phyloP scores from a whole-genome alignment of 2,113 vertebrate genomes.

The Nerophis ophidion region DNA sequence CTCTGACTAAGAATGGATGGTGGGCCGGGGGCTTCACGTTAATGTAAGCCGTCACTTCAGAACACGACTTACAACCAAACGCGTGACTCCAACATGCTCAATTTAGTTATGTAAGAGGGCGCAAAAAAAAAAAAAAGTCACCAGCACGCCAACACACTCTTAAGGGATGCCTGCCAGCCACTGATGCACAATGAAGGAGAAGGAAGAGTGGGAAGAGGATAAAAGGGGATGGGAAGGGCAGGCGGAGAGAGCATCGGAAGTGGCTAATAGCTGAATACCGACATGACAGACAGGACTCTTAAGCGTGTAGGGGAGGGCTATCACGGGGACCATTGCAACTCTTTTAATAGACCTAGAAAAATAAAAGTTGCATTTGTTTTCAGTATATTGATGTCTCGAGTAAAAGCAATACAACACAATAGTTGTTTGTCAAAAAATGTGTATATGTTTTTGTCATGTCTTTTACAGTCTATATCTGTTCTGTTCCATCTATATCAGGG shows the following conservation, averaged over 20 bases:
- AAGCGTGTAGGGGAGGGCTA: neutral
- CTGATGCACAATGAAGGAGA: slow-evolving; percentile 47
- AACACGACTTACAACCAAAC: slow-evolving; percentile 50
- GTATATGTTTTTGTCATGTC: no score
- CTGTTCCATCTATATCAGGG: no score
- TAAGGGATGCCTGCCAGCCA: slow-evolving; percentile 49
- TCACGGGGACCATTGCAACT: neutral
- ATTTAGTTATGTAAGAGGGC: slow-evolving; percentile 53
- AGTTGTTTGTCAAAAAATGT: no score
- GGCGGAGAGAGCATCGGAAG: slow-evolving; percentile 6
- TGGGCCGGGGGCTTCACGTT: slow-evolving; percentile 54
- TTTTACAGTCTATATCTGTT: no score
- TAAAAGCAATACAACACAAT: no score
- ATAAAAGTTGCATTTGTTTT: no score
- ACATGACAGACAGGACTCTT: neutral
- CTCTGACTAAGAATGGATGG: slow-evolving; percentile 36
- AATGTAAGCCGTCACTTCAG: slow-evolving; percentile 53
- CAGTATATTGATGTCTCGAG: no score
- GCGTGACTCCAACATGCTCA: slow-evolving; percentile 59
- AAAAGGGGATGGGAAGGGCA: slow-evolving; percentile 21
- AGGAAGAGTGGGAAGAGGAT: slow-evolving; percentile 33
- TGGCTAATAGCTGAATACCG: no score
- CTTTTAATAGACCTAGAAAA: no score
- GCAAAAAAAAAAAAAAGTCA: slow-evolving; percentile 35
- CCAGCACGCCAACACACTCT: slow-evolving; percentile 48